These are phyloP conservation scores for Oryzias woworae DNA, from an alignment of 2,113 vertebrate genomes.

Conservation along the genomic window DNA sequence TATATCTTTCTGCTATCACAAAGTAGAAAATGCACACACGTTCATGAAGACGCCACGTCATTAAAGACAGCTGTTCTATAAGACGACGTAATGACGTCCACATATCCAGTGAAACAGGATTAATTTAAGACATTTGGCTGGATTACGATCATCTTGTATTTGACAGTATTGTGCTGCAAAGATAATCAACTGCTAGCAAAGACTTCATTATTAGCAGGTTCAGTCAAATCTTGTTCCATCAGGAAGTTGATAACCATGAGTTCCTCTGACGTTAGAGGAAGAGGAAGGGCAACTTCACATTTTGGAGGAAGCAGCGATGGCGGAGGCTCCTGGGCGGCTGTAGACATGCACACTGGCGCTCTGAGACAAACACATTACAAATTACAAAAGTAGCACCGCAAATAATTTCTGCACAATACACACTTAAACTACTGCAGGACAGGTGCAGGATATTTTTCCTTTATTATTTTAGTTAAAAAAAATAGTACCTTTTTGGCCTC, in stretches of 20 bases:
- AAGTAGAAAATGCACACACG: no score
- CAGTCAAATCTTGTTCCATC: neutral
- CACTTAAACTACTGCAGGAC: no score
- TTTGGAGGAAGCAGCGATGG: constrained; percentile 67
- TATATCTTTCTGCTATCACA: no score
- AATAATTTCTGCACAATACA: no score
- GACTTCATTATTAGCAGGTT: neutral
- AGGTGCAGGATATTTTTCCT: neutral
- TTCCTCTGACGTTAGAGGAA: neutral
- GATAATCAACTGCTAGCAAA: neutral
- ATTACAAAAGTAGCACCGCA: neutral
- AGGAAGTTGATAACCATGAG: neutral
- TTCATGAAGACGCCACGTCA: no score
- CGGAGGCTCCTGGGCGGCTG: constrained; percentile 60
- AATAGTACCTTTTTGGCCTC: constrained; percentile 79
- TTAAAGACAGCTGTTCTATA: no score
- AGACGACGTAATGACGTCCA: no score
- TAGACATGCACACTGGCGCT: constrained; percentile 61
- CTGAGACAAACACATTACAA: constrained; percentile 33
- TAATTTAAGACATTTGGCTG: neutral
- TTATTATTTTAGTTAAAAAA: neutral
- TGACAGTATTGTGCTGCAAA: neutral
- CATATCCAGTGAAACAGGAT: no score
- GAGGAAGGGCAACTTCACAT: constrained; percentile 59
- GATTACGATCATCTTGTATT: no score